A percentile compares a stretch with the other conserved stretches of the same genome.
Conservation (phyloP, 1,140 invertebrate species). For the Ephestia elutella region DNA sequence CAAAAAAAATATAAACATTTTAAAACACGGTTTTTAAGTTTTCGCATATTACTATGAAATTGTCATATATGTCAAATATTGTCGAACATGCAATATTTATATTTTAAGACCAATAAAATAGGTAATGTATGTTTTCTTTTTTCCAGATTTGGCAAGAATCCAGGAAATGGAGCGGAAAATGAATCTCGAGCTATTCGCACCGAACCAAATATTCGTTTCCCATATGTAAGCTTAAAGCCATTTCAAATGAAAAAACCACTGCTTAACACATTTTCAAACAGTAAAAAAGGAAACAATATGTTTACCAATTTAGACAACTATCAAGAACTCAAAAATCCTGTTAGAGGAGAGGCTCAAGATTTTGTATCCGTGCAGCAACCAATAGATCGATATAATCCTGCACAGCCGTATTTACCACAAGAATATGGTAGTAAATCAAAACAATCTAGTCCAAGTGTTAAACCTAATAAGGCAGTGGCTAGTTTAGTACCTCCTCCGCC, state of each 20-base stretch:
- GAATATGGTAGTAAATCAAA: conserved; percentile 44
- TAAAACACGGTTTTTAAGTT: too few relatives aligned
- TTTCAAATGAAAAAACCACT: conserved; percentile 55
- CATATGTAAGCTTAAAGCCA: conserved; percentile 61
- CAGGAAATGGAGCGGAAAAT: conserved; percentile 62
- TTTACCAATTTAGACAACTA: conserved; percentile 57
- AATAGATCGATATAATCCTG: conserved; percentile 69
- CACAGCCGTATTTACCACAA: conserved; percentile 65
- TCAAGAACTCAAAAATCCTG: conserved; percentile 52
- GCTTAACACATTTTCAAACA: conserved; percentile 29
- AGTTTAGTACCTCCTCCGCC: conserved; percentile 60
- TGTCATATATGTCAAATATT: too few relatives aligned
- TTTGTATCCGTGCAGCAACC: conserved; percentile 32
- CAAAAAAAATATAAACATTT: too few relatives aligned
- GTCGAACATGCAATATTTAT: too few relatives aligned
- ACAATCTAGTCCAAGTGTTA: conserved; percentile 34
- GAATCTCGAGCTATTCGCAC: conserved; percentile 65
- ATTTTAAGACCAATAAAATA: too few relatives aligned
- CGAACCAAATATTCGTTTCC: conserved; percentile 56
- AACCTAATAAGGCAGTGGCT: conserved; percentile 27
- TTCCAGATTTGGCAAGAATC: conserved; percentile 52
- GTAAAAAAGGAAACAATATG: conserved; percentile 47
- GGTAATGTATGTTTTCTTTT: conserved; percentile 12
- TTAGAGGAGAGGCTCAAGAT: conserved; percentile 65
- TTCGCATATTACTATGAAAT: too few relatives aligned